Percentiles rank a stretch among this genome's conserved stretches.
Evolutionary conservation across 2,797 vertebrate species (phyloP).

Genomic region (Labeo calbasu): DNA sequence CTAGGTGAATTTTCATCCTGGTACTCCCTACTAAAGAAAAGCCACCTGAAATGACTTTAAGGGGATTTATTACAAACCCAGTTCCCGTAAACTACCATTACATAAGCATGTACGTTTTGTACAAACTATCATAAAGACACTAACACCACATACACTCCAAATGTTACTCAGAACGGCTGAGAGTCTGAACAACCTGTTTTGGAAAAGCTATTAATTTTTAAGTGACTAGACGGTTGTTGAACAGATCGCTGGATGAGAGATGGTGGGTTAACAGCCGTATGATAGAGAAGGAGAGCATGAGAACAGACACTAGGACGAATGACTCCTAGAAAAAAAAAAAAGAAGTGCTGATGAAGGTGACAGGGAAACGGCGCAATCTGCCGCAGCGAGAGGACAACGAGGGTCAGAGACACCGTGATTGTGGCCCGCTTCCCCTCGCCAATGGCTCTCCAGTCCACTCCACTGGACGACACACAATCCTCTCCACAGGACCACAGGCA

Average conservation of each 20-base stretch:
- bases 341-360: slow-evolving; percentile 66
- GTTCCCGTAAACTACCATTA: neutral
- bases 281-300: neutral
- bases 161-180: neutral
- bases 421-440: slow-evolving; percentile 4
- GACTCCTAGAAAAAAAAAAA: slow-evolving; percentile 30
- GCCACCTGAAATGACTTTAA: slow-evolving; percentile 11
- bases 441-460: slow-evolving; percentile 48
- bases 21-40: slow-evolving; percentile 1
- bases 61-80: slow-evolving; percentile 39
- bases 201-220: neutral
- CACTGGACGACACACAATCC: slow-evolving; percentile 57
- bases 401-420: slow-evolving; percentile 56
- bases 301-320: slow-evolving; percentile 22
- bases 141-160: neutral
- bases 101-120: slow-evolving; percentile 12
- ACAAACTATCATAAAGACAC: neutral
- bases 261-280: neutral
- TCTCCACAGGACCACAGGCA: slow-evolving; percentile 68
- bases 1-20: slow-evolving; percentile 9
- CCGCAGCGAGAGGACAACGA: slow-evolving; percentile 62
- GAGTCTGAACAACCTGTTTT: neutral
- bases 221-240: neutral
- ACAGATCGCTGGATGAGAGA: neutral
- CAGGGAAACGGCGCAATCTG: slow-evolving; percentile 69